These are phyloP conservation scores for Microplitis manilae DNA, from an alignment of 2,888 invertebrate genomes.

Conservation along the genomic window DNA sequence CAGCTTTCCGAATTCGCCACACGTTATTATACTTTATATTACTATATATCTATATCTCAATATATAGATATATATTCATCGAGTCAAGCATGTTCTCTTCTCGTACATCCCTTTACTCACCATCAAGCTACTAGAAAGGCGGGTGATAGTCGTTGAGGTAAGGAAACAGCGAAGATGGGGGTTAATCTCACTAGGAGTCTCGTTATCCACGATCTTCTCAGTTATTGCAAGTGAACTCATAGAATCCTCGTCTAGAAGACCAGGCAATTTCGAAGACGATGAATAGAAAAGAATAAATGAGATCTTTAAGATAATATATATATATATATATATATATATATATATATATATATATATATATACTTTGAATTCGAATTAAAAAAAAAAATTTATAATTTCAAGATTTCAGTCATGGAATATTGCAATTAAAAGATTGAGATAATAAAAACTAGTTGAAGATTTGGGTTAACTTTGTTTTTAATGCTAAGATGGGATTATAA, in stretches of 20 bases:
- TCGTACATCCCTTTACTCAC: conserved; percentile 16
- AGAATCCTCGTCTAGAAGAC: conserved; percentile 31
- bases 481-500: neutral
- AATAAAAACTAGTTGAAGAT: conserved; percentile 19
- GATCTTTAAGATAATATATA: conserved; percentile 9
- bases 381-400: neutral
- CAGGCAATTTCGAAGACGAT: conserved; percentile 41
- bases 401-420: conserved; percentile 16
- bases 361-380: neutral
- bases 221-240: conserved; percentile 41
- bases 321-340: neutral
- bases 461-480: neutral
- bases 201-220: conserved; percentile 49
- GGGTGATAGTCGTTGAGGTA: conserved; percentile 25
- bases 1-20: conserved; percentile 31
- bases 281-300: conserved; percentile 34
- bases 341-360: neutral
- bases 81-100: conserved; percentile 37
- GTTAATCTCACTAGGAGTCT: conserved; percentile 50
- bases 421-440: conserved; percentile 26
- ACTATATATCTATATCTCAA: conserved; percentile 11
- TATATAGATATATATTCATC: conserved; percentile 20
- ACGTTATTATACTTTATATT: conserved; percentile 12
- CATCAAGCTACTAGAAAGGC: conserved; percentile 4
- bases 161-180: conserved; percentile 39